Evolutionary conservation across 2,797 vertebrate genomes (phyloP).

Genomic region (Enteromius treurensis): DNA sequence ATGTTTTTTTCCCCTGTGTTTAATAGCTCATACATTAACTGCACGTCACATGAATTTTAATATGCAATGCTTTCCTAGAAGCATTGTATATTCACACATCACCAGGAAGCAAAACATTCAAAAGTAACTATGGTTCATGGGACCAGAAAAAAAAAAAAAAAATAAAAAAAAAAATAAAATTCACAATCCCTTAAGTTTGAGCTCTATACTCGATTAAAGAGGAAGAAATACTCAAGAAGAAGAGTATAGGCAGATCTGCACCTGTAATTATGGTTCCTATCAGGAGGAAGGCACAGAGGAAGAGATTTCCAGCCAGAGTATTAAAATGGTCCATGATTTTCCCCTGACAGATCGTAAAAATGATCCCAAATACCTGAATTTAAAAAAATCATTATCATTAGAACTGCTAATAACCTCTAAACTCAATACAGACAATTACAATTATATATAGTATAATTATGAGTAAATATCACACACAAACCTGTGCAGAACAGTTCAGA

Average conservation of each 20-base stretch:
- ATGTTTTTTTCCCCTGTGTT: background rate
- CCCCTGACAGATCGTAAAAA: slow-evolving; percentile 91
- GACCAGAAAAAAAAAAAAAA: background rate
- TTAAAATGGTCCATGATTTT: slow-evolving; percentile 87
- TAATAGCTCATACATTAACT: slow-evolving; percentile 36
- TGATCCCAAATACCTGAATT: slow-evolving; percentile 91
- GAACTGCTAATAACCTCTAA: background rate
- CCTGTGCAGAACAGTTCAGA: slow-evolving; percentile 95
- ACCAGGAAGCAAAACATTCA: background rate
- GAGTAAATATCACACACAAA: slow-evolving; percentile 59
- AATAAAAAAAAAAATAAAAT: background rate
- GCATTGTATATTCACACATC: background rate
- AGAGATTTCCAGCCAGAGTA: slow-evolving; percentile 85
- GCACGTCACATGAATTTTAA: slow-evolving; percentile 30
- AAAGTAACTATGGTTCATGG: background rate
- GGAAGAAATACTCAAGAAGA: background rate
- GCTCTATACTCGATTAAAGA: background rate
- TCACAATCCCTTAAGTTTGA: background rate
- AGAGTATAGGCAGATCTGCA: slow-evolving; percentile 56
- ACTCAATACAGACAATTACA: background rate
- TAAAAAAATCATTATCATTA: background rate
- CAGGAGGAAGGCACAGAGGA: slow-evolving; percentile 86
- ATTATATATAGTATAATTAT: background rate
- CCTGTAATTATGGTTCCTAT: slow-evolving; percentile 86
- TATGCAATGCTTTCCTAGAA: slow-evolving; percentile 15